phyloP scores from a whole-genome alignment of 2,113 vertebrate genomes.

The Cheilinus undulatus region DNA sequence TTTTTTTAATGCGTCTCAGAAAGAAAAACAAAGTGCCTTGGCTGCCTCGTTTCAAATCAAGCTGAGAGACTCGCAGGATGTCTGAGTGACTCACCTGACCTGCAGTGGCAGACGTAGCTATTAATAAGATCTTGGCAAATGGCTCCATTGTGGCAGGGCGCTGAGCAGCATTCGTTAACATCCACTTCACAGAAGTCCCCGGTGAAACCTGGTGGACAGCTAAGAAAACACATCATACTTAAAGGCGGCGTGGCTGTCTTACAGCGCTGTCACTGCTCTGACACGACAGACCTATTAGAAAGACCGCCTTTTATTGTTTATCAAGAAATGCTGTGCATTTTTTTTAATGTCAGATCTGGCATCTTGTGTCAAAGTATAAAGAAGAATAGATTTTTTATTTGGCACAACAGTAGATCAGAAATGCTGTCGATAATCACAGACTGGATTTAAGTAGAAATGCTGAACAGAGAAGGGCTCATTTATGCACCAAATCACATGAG shows the following conservation, averaged over 20 bases:
- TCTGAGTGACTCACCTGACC: slow-evolving; percentile 80
- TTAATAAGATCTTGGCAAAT: slow-evolving; percentile 88
- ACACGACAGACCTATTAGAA: slow-evolving; percentile 29
- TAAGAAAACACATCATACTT: slow-evolving; percentile 66
- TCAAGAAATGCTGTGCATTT: slow-evolving; percentile 9
- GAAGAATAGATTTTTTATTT: not conserved
- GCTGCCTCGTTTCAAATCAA: slow-evolving; percentile 48
- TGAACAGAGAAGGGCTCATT: no score
- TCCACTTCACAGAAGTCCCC: slow-evolving; percentile 86
- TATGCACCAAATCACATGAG: not conserved
- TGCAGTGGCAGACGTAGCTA: slow-evolving; percentile 88
- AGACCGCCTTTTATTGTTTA: slow-evolving; percentile 29
- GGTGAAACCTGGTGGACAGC: slow-evolving; percentile 83
- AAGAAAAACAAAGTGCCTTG: slow-evolving; percentile 2
- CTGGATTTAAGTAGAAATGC: slow-evolving; percentile 5
- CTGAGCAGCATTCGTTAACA: slow-evolving; percentile 88
- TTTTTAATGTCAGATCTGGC: not conserved
- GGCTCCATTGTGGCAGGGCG: slow-evolving; percentile 84
- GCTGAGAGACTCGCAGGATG: slow-evolving; percentile 56
- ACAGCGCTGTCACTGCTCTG: slow-evolving; percentile 35
- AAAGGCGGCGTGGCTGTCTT: slow-evolving; percentile 37
- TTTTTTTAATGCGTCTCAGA: slow-evolving; percentile 23
- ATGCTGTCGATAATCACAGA: not conserved
- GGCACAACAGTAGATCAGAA: slow-evolving; percentile 3
- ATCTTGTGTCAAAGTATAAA: slow-evolving; percentile 20